Conservation (phyloP, 2,113 vertebrate species). For the Psilopogon haemacephalus region DNA sequence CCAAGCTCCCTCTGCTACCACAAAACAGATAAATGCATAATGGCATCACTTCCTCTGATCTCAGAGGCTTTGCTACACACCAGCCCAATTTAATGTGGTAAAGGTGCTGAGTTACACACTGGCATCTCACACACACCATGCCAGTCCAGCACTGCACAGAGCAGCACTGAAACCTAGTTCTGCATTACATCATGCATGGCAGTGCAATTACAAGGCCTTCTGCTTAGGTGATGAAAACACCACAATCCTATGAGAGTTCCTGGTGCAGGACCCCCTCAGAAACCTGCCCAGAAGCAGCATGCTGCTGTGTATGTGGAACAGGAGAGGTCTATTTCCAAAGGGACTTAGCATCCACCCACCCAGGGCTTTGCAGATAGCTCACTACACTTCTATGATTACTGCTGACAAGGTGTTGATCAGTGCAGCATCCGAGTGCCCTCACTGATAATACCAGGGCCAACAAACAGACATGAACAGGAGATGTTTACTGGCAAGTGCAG, state of each 20-base stretch:
- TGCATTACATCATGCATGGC: neutral
- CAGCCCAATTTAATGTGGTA: neutral
- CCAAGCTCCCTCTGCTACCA: neutral
- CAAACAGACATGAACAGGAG: neutral
- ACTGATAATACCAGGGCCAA: neutral
- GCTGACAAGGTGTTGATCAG: accelerated
- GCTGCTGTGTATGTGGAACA: accelerated
- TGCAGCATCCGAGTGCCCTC: neutral
- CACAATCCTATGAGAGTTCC: accelerated
- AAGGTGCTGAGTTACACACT: accelerated
- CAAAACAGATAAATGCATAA: neutral
- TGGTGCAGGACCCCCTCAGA: neutral
- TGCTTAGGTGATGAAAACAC: neutral
- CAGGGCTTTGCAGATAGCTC: accelerated
- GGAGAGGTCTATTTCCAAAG: neutral
- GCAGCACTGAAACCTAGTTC: neutral
- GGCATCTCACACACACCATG: accelerated
- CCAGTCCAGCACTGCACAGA: neutral
- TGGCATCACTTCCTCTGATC: neutral
- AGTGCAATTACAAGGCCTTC: neutral
- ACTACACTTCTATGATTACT: neutral
- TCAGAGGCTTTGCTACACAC: neutral
- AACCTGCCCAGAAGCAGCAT: neutral
- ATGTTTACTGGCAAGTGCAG: neutral
- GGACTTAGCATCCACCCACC: neutral